phyloP scores from a whole-genome alignment of 2,113 vertebrate species.

The Camelus bactrianus region DNA sequence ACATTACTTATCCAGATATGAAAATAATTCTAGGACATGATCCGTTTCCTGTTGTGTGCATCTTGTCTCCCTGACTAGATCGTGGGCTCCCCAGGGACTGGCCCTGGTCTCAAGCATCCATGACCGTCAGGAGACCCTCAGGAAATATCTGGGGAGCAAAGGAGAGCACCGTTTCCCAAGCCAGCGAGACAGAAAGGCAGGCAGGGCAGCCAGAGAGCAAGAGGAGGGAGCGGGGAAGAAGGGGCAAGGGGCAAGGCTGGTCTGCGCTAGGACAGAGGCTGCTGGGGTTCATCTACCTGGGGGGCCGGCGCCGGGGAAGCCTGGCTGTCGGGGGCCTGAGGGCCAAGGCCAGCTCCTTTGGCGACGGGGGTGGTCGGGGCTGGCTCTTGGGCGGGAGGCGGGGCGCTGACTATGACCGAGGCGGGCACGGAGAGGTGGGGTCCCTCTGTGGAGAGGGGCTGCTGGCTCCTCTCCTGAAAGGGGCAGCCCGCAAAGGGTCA shows the following conservation, averaged over 20 bases:
- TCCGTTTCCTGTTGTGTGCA: accelerated
- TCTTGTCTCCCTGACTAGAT: background rate
- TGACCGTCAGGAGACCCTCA: background rate
- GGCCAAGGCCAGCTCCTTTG: conserved; percentile 76
- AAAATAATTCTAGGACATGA: background rate
- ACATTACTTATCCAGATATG: too few species aligned
- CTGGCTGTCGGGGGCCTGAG: conserved; percentile 78
- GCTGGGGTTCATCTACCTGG: conserved; percentile 75
- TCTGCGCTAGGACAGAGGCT: conserved; percentile 36
- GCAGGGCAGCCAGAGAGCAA: background rate
- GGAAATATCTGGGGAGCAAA: background rate
- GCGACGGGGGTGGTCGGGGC: conserved; percentile 64
- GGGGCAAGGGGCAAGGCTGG: background rate
- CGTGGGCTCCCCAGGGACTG: background rate
- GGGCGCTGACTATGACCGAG: conserved; percentile 95
- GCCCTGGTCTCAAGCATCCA: background rate
- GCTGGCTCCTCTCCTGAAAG: conserved; percentile 88
- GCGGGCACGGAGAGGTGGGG: conserved; percentile 89
- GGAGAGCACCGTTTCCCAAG: background rate
- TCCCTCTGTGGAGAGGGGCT: conserved; percentile 87
- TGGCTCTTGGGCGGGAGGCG: conserved; percentile 82
- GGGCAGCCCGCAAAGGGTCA: conserved; percentile 70
- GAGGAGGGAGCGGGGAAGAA: background rate
- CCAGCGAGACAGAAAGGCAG: conserved; percentile 66
- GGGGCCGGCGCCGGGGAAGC: conserved; percentile 76